Conservation (phyloP, 2,113 vertebrate species). For the Oreocharis arfaki region DNA sequence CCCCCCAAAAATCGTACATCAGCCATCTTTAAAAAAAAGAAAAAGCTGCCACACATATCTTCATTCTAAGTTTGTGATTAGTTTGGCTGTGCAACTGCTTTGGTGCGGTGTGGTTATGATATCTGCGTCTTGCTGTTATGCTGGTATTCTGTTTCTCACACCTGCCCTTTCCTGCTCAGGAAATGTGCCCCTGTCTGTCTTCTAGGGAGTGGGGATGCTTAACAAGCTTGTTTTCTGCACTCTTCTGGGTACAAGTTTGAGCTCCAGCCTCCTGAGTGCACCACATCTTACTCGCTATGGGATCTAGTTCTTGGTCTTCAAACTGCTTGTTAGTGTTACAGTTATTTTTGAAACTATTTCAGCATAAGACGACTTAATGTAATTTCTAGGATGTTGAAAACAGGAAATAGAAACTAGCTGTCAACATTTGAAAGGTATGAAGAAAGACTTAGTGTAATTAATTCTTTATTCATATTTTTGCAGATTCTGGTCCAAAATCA, state of each 20-base stretch:
- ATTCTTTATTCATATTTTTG: constrained; percentile 60
- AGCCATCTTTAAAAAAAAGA: background rate
- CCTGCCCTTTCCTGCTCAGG: background rate
- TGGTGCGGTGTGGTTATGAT: background rate
- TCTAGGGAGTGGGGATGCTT: background rate
- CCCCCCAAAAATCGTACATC: fast-evolving
- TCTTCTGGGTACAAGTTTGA: background rate
- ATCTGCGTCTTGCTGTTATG: background rate
- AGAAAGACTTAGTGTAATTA: constrained; percentile 42
- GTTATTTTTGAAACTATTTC: background rate
- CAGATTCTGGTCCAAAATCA: constrained; percentile 53
- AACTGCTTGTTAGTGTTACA: background rate
- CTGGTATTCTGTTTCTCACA: background rate
- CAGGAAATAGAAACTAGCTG: background rate
- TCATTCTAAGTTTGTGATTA: background rate
- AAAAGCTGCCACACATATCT: background rate
- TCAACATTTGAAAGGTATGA: constrained; percentile 12
- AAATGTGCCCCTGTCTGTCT: background rate
- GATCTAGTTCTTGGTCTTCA: background rate
- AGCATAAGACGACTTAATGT: background rate
- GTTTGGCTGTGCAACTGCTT: background rate
- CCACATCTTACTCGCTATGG: background rate
- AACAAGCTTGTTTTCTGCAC: background rate
- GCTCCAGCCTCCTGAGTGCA: background rate
- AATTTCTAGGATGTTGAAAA: background rate